Conservation (phyloP, 2,797 vertebrate species). For the Propithecus deckenii region DNA sequence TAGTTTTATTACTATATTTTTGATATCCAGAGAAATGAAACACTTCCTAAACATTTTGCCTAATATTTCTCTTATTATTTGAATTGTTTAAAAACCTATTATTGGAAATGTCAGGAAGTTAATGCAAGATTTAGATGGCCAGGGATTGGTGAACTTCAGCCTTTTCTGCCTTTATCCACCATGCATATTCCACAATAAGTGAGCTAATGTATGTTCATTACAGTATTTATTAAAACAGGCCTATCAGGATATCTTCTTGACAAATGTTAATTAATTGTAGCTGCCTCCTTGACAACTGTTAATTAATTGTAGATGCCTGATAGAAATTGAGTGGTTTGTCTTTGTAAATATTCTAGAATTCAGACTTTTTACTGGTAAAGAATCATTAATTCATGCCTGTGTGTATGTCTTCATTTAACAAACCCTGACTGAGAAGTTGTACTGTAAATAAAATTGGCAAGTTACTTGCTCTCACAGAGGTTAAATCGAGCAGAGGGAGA, state of each 20-base stretch:
- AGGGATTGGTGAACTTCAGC: not conserved
- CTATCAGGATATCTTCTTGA: not conserved
- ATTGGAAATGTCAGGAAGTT: not conserved
- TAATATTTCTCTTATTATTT: constrained; percentile 8
- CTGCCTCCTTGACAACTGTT: constrained; percentile 21
- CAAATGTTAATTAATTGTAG: constrained; percentile 38
- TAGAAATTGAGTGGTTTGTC: not conserved
- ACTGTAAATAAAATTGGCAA: not conserved
- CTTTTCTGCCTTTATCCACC: not conserved
- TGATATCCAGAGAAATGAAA: not conserved
- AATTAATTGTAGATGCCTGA: constrained; percentile 9
- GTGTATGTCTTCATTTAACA: not conserved
- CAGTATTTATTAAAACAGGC: not conserved
- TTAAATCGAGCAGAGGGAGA: not conserved
- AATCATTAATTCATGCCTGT: not conserved
- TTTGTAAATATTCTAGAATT: constrained; percentile 53
- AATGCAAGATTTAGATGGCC: not conserved
- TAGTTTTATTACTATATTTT: not conserved
- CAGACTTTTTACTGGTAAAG: not conserved
- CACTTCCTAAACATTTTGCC: not conserved
- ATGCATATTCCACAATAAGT: not conserved
- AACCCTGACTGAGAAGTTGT: not conserved
- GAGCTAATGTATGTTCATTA: not conserved
- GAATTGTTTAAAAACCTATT: not conserved
- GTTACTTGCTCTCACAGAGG: not conserved